Conservation (phyloP, 1,140 invertebrate genomes). For the Monochamus saltuarius region DNA sequence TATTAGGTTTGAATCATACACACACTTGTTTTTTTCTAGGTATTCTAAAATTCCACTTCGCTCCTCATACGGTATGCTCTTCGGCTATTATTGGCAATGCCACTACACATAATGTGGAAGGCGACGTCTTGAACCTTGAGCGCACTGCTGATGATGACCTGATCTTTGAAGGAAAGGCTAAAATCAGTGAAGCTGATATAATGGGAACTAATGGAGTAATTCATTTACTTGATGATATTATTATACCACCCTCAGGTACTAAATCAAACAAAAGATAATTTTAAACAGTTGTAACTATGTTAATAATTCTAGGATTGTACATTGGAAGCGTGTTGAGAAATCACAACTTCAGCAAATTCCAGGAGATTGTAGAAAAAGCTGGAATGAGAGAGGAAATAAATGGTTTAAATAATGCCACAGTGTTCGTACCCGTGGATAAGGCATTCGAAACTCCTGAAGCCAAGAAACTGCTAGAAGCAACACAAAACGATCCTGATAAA, state of each 20-base stretch:
- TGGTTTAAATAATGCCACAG: constrained; percentile 60
- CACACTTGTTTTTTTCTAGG: constrained; percentile 49
- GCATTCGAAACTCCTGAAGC: constrained; percentile 56
- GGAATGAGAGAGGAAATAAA: constrained; percentile 59
- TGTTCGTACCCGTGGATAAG: constrained; percentile 65
- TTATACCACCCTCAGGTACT: constrained; percentile 58
- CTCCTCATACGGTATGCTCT: constrained; percentile 68
- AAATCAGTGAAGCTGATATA: constrained; percentile 54
- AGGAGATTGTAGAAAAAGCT: constrained; percentile 56
- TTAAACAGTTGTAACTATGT: not conserved
- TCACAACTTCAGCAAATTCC: constrained; percentile 56
- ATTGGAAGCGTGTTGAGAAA: constrained; percentile 52
- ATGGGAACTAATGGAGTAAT: constrained; percentile 69
- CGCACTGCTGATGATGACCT: constrained; percentile 54
- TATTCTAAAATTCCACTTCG: constrained; percentile 64
- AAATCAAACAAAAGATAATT: not conserved
- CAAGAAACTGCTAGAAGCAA: constrained; percentile 49
- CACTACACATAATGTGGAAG: constrained; percentile 58
- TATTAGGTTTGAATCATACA: not conserved
- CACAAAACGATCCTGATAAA: constrained; percentile 52
- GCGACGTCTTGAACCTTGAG: constrained; percentile 57
- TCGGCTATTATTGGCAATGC: constrained; percentile 59
- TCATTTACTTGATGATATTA: constrained; percentile 66
- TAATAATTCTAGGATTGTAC: constrained; percentile 46
- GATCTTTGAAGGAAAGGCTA: constrained; percentile 53